Percentiles rank a stretch among this genome's conserved stretches.
Conservation (phyloP, 2,797 vertebrate species). For the Lutjanus argentimaculatus region DNA sequence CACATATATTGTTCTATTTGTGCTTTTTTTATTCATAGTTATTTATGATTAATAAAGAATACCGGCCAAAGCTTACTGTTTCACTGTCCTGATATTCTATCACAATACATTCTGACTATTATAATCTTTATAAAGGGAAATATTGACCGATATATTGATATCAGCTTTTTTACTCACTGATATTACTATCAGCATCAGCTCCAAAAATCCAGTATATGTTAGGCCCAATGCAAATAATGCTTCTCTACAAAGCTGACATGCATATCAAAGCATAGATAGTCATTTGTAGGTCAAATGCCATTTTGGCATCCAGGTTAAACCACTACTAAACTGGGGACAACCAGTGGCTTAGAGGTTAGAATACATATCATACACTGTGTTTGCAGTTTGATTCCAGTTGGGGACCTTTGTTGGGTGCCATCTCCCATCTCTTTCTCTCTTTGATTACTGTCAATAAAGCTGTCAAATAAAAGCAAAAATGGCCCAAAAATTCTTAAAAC, state of each 20-base stretch:
- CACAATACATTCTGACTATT: no score
- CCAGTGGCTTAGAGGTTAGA: neutral
- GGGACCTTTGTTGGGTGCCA: neutral
- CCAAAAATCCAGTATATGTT: no score
- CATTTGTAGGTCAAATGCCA: constrained; percentile 4
- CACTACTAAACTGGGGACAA: neutral
- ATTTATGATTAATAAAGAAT: no score
- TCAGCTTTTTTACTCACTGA: no score
- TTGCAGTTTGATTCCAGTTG: neutral
- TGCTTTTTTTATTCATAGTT: no score
- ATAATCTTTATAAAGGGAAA: no score
- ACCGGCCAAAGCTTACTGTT: no score
- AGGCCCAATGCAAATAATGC: neutral
- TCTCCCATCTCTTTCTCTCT: neutral
- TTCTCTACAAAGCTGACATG: constrained; percentile 14
- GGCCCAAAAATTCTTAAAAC: neutral
- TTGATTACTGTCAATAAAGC: neutral
- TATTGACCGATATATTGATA: no score
- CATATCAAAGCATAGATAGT: neutral
- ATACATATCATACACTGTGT: neutral
- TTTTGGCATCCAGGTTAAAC: constrained; percentile 12
- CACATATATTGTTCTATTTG: no score
- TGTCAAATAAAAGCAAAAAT: neutral
- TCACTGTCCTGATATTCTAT: no score
- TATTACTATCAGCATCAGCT: no score